phyloP scores from a whole-genome alignment of 2,797 vertebrate species.

The Okamejei kenojei region DNA sequence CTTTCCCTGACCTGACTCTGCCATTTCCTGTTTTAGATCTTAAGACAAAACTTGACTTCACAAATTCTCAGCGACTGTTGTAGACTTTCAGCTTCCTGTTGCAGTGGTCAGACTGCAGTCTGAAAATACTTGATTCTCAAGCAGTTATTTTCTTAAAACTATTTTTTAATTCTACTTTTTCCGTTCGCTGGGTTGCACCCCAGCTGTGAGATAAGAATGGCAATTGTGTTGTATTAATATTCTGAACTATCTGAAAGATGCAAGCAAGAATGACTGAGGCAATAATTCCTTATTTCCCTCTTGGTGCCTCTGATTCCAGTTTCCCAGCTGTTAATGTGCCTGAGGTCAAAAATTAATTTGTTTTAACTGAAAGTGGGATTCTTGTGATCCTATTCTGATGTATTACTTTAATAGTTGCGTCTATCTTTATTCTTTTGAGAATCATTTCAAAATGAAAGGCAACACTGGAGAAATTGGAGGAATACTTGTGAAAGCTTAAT shows the following conservation, averaged over 20 bases:
- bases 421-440: background rate
- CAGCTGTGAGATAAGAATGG: slow-evolving; percentile 4
- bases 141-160: background rate
- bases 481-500: background rate
- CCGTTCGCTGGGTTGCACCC: background rate
- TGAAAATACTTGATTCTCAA: background rate
- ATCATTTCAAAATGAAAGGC: background rate
- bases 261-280: background rate
- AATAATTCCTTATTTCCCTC: background rate
- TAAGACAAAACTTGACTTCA: background rate
- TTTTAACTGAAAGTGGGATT: background rate
- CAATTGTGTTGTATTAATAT: background rate
- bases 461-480: background rate
- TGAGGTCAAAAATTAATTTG: background rate
- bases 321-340: slow-evolving; percentile 4
- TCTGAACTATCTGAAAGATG: background rate
- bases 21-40: slow-evolving; percentile 19
- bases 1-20: slow-evolving; percentile 21
- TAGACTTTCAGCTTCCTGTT: background rate
- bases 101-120: background rate
- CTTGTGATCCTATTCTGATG: background rate
- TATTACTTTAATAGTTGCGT: background rate
- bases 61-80: background rate
- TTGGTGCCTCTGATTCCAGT: slow-evolving; percentile 6
- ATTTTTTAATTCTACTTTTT: background rate